Evolutionary conservation across 2,113 vertebrate genomes (phyloP).

Genomic region (Labeo catla): DNA sequence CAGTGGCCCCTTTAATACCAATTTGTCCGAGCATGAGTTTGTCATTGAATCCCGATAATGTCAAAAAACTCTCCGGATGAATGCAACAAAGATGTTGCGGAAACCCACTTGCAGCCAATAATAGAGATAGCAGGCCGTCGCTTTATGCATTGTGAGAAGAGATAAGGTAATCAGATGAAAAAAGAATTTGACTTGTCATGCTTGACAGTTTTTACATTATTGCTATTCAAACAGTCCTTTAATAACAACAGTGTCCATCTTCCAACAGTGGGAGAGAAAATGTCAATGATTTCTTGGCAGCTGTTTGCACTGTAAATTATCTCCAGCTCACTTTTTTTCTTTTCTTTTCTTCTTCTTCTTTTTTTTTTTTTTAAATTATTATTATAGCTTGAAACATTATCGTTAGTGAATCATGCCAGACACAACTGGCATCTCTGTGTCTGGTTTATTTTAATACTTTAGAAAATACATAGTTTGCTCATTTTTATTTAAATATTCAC

Average conservation of each 20-base stretch:
- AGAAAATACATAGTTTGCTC: neutral
- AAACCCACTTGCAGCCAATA: neutral
- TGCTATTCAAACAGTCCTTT: slow-evolving; percentile 32
- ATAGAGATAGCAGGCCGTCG: slow-evolving; percentile 7
- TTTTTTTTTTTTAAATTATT: neutral
- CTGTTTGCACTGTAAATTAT: slow-evolving; percentile 22
- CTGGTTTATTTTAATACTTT: neutral
- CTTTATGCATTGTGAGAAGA: neutral
- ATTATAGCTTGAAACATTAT: neutral
- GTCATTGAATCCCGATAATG: slow-evolving; percentile 56
- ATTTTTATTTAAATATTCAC: neutral
- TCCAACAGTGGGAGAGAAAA: neutral
- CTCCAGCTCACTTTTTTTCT: neutral
- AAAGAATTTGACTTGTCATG: slow-evolving; percentile 2
- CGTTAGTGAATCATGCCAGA: neutral
- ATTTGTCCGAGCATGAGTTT: slow-evolving; percentile 46
- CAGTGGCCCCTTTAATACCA: slow-evolving; percentile 33
- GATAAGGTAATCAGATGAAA: slow-evolving; percentile 42
- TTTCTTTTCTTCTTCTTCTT: too few species aligned
- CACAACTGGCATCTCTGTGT: neutral
- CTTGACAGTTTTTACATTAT: slow-evolving; percentile 11
- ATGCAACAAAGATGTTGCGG: slow-evolving; percentile 1
- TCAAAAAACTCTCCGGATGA: slow-evolving; percentile 38
- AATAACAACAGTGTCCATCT: slow-evolving; percentile 17
- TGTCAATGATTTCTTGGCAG: neutral